A percentile compares a stretch with the other conserved stretches of the same genome.
phyloP scores from a whole-genome alignment of 2,888 invertebrate genomes.

The Megaustenia siamemsis region DNA sequence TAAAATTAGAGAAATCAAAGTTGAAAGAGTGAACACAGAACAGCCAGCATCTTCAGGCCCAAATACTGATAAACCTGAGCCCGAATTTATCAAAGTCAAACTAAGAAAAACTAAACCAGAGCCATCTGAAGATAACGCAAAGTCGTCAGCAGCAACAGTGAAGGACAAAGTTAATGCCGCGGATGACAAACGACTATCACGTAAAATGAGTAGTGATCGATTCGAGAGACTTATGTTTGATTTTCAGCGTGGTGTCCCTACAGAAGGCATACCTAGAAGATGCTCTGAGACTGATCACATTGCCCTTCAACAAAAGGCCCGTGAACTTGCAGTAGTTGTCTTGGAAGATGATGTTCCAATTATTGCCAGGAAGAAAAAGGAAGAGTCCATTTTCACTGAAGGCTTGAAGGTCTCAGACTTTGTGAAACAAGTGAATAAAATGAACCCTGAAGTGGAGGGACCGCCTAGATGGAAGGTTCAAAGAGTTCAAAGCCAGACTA shows the following conservation, averaged over 20 bases:
- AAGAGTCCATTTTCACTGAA: slow-evolving; percentile 61
- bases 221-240: slow-evolving; percentile 64
- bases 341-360: slow-evolving; percentile 45
- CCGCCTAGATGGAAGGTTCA: slow-evolving; percentile 56
- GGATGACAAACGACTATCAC: slow-evolving; percentile 50
- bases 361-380: slow-evolving; percentile 52
- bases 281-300: slow-evolving; percentile 58
- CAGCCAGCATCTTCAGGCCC: neutral
- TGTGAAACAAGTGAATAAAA: slow-evolving; percentile 62
- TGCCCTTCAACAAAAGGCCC: slow-evolving; percentile 57
- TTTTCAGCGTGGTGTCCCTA: slow-evolving; percentile 62
- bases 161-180: neutral
- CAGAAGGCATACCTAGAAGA: slow-evolving; percentile 52
- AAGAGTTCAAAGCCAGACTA: slow-evolving; percentile 47
- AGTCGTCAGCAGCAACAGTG: neutral
- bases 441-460: slow-evolving; percentile 55
- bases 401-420: slow-evolving; percentile 62
- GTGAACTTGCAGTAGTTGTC: slow-evolving; percentile 46
- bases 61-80: neutral
- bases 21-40: slow-evolving; percentile 25
- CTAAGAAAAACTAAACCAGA: slow-evolving; percentile 33
- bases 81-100: slow-evolving; percentile 43
- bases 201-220: slow-evolving; percentile 62
- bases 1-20: slow-evolving; percentile 50
- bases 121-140: slow-evolving; percentile 9